A percentile compares a stretch with the other conserved stretches of the same genome.
phyloP scores from a whole-genome alignment of 2,113 vertebrate genomes.

The Eublepharis macularius region DNA sequence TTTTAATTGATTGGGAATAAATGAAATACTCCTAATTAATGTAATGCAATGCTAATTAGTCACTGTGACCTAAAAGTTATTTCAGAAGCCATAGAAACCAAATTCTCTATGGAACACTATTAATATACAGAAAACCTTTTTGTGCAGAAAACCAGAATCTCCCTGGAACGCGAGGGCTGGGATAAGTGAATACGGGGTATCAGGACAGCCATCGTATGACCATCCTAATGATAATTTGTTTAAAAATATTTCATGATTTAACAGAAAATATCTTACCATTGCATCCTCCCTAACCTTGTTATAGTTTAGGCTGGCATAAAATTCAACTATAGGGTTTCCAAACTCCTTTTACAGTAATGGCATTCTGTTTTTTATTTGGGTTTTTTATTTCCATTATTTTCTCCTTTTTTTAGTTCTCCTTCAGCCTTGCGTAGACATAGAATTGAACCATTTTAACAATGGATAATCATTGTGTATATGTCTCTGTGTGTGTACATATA shows the following conservation, averaged over 20 bases:
- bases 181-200: too few species aligned
- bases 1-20: not conserved
- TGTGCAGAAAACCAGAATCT: not conserved
- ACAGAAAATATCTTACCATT: not conserved
- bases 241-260: not conserved
- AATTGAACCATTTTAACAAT: not conserved
- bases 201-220: not conserved
- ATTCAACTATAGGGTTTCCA: not conserved
- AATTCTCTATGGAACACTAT: not conserved
- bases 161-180: not conserved
- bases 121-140: not conserved
- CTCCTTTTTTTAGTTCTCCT: not conserved
- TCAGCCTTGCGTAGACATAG: not conserved
- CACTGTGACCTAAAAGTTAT: not conserved
- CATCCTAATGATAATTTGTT: not conserved
- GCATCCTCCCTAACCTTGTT: not conserved
- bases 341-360: not conserved
- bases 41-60: not conserved
- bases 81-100: not conserved
- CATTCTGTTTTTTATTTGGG: not conserved
- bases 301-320: not conserved
- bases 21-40: not conserved
- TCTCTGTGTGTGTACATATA: not conserved
- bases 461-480: not conserved
- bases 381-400: not conserved